Percentiles rank a stretch among this genome's conserved stretches.
Conservation (phyloP, 2,797 vertebrate species). For the Hyperoplus lanceolatus region DNA sequence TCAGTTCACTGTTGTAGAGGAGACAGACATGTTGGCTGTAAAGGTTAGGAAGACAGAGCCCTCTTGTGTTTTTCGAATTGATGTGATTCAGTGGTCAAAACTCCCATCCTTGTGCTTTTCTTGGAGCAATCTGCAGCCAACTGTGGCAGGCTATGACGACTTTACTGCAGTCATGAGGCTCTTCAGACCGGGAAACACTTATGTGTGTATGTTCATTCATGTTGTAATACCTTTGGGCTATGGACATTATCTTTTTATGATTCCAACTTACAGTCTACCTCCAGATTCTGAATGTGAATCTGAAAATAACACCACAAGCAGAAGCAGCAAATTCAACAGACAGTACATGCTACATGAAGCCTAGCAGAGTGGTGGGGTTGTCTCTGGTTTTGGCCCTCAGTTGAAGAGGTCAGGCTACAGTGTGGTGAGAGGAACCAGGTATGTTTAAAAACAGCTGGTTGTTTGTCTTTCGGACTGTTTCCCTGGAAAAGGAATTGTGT, state of each 20-base stretch:
- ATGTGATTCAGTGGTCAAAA: constrained; percentile 62
- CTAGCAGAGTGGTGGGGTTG: constrained; percentile 14
- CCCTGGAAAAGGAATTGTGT: constrained; percentile 32
- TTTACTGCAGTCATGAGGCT: constrained; percentile 54
- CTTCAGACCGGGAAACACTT: constrained; percentile 27
- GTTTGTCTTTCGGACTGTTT: constrained; percentile 37
- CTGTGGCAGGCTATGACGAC: constrained; percentile 45
- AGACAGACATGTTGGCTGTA: constrained; percentile 45
- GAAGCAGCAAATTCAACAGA: constrained; percentile 22
- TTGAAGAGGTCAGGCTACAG: constrained; percentile 68
- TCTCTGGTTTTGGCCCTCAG: constrained; percentile 44
- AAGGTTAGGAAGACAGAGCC: constrained; percentile 64
- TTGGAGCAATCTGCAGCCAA: constrained; percentile 57
- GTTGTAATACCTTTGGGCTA: constrained; percentile 19
- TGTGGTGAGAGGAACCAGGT: constrained; percentile 66
- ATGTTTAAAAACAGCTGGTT: constrained; percentile 60
- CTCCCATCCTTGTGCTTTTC: constrained; percentile 63
- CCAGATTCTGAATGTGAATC: constrained; percentile 10
- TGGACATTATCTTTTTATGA: constrained; percentile 11
- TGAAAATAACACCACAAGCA: constrained; percentile 23
- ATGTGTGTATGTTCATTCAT: constrained; percentile 20
- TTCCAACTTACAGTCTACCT: background rate
- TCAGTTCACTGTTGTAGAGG: constrained; percentile 47
- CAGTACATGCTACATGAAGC: constrained; percentile 3
- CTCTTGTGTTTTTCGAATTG: constrained; percentile 75